Conservation (phyloP, 1,140 invertebrate species). For the Diachasmimorpha longicaudata region DNA sequence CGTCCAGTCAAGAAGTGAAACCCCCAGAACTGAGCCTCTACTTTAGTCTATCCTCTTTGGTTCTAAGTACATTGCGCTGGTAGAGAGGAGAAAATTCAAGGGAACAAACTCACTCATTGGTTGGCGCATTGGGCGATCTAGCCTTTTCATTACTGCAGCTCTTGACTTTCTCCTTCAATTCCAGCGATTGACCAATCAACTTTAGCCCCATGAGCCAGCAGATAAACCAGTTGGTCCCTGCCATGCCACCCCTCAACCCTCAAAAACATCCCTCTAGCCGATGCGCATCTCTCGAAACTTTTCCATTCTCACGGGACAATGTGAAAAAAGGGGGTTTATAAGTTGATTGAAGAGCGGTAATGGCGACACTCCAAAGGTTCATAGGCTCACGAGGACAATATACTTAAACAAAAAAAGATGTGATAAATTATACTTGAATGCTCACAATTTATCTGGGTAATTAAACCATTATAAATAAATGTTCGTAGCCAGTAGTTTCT, state of each 20-base stretch:
- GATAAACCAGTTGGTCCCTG: not conserved
- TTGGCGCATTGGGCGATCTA: not conserved
- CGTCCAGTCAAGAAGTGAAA: no score
- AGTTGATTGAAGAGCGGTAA: conserved; percentile 23
- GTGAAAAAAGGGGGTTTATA: conserved; percentile 16
- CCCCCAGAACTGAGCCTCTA: no score
- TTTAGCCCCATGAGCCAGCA: not conserved
- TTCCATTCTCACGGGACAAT: not conserved
- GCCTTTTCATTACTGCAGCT: not conserved
- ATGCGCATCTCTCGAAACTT: not conserved
- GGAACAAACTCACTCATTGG: not conserved
- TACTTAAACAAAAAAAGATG: conserved; percentile 14
- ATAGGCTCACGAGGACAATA: conserved; percentile 1
- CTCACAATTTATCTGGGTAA: conserved; percentile 16
- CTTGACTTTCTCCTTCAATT: not conserved
- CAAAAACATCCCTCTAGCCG: not conserved
- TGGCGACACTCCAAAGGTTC: conserved; percentile 25
- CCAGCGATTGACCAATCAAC: not conserved
- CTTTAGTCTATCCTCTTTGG: no score
- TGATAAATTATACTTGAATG: conserved; percentile 10
- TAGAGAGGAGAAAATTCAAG: not conserved
- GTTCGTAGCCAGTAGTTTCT: not conserved
- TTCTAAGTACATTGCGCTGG: no score
- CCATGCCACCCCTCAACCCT: not conserved
- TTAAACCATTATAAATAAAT: not conserved